These are phyloP conservation scores for Periplaneta americana DNA, from an alignment of 1,140 invertebrate genomes.

Conservation along the genomic window DNA sequence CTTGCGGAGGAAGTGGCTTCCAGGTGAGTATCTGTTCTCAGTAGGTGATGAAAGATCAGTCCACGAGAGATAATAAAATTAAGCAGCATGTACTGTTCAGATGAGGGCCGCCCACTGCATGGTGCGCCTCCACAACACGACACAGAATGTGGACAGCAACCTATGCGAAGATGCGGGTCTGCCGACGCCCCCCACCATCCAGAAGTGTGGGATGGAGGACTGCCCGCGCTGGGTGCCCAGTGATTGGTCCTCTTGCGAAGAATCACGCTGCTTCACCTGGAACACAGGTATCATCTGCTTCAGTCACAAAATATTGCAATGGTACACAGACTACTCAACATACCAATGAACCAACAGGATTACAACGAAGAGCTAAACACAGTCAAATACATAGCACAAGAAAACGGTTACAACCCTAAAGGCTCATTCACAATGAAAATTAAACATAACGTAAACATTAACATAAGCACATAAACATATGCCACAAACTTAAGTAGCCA, in stretches of 20 bases:
- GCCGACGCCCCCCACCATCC: constrained; percentile 53
- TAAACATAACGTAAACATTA: too few relatives aligned
- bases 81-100: neutral
- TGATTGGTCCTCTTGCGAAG: constrained; percentile 65
- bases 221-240: constrained; percentile 67
- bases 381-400: too few relatives aligned
- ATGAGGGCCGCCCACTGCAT: constrained; percentile 60
- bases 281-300: constrained; percentile 53
- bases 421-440: too few relatives aligned
- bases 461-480: too few relatives aligned
- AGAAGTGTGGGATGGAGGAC: constrained; percentile 59
- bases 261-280: constrained; percentile 66
- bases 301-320: neutral
- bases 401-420: too few relatives aligned
- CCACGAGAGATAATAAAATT: neutral
- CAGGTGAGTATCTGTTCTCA: constrained; percentile 39
- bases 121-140: constrained; percentile 49
- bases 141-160: constrained; percentile 52
- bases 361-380: too few relatives aligned
- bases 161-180: constrained; percentile 66
- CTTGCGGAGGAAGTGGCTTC: constrained; percentile 74
- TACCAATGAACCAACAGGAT: too few relatives aligned
- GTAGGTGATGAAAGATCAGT: too few relatives aligned
- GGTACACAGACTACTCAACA: too few relatives aligned
- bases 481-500: too few relatives aligned